phyloP scores from a whole-genome alignment of 2,888 invertebrate genomes.

The Drosophila rubida region DNA sequence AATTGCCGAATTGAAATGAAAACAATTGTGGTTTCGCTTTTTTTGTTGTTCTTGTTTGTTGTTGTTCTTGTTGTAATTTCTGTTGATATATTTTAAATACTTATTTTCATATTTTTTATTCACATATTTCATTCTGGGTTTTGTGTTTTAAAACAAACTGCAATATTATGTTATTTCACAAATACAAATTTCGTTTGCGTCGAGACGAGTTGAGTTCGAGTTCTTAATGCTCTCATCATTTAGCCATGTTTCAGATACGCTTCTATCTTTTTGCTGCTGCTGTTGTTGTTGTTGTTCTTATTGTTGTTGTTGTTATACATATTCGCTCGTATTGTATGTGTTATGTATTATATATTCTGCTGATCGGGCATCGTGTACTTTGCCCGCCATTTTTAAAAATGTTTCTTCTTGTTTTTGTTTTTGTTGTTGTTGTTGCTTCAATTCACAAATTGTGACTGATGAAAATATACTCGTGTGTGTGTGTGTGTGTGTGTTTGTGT shows the following conservation, averaged over 20 bases:
- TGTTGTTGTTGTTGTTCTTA: neutral
- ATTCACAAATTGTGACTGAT: constrained; percentile 56
- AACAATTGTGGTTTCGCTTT: neutral
- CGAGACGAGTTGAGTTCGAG: constrained; percentile 42
- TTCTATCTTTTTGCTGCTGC: constrained; percentile 9
- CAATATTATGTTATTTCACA: constrained; percentile 78
- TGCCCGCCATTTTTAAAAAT: constrained; percentile 10
- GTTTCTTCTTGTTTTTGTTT: too few relatives aligned
- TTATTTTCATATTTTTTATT: constrained; percentile 75
- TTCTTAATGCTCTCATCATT: neutral
- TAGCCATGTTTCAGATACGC: constrained; percentile 31
- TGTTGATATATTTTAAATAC: constrained; percentile 77
- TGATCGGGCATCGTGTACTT: constrained; percentile 8
- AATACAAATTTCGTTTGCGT: constrained; percentile 60
- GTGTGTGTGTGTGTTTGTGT: constrained; percentile 2
- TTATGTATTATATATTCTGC: constrained; percentile 37
- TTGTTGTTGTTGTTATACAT: neutral
- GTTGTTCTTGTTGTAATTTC: constrained; percentile 59
- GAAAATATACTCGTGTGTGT: constrained; percentile 50
- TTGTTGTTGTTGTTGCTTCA: constrained; percentile 49
- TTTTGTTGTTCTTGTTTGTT: constrained; percentile 6
- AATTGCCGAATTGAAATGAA: constrained; percentile 3
- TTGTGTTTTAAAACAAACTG: constrained; percentile 76
- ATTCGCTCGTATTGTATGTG: constrained; percentile 23
- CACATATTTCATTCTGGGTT: constrained; percentile 69